Evolutionary conservation across 2,113 vertebrate genomes (phyloP), one percentile per base, ranked within the genome.

Genomic region (Hippocampus mohnikei): DNA sequence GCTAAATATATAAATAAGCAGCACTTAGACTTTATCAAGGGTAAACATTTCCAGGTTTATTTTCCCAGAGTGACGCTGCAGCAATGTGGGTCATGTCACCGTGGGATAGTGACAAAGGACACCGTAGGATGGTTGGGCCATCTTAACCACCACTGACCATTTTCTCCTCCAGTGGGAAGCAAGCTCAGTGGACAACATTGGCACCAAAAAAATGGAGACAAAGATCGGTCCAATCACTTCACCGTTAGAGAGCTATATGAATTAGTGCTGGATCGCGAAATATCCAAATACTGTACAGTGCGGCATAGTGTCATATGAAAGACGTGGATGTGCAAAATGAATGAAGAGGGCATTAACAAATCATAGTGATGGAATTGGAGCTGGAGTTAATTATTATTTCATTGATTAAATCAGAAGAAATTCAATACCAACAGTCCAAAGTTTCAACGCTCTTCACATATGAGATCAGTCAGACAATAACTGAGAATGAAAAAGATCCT

Each of bases 101-200:
- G 6, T 55, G 52, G 52, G n/a, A 55, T n/a, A 55, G 52, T 55
- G 52, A 55, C 16, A 50, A 50, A 50, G 48, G 48, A 21, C 48
- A 71, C 59, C 42, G 46, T 67, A 73, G 76, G 74, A 81, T 52
- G 78, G 71, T 67, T 72, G 75, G 74, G 42, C 68, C 79, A 70
- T 73, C 64, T 72, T 69, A 76, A 75, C 73, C 75, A 72, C 74
- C 29, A 8, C 61, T 37, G 74, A 76, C 66, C 71, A 72, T 78
- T 80, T 75, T 73, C 66, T 59, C 66, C 67, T 71, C 68, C 73
- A 69, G 65, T 59, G 76, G 55, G 73, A 78, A 42, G 33, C 15
- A 78, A 60, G 56, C 75, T 75, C 71, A 80, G 66, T 64, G 69
- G 41, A 75, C 50, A 44, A 81, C 76, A 73, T 70, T 67, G 72